These are phyloP conservation scores for Rhopalosiphum padi DNA, from an alignment of 1,140 invertebrate genomes.

Conservation along the genomic window DNA sequence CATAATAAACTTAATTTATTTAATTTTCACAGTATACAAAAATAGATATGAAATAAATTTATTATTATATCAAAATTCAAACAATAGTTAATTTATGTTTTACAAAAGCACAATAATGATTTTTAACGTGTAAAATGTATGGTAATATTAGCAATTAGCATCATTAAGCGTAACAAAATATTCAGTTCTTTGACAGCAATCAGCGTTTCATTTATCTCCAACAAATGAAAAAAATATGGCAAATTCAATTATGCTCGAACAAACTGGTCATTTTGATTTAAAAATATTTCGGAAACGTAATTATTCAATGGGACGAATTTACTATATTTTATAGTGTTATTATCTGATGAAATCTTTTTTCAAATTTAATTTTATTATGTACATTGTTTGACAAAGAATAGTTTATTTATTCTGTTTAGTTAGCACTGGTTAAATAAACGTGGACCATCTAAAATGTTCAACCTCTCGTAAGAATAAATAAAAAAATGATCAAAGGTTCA, in stretches of 20 bases:
- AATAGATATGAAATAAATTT: neutral
- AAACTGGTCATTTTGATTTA: neutral
- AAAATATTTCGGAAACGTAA: conserved; percentile 1
- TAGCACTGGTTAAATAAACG: neutral
- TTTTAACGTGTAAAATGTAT: conserved; percentile 3
- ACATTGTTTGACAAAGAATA: neutral
- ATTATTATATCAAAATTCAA: neutral
- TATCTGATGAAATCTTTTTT: neutral
- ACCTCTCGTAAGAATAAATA: neutral
- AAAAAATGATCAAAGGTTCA: neutral
- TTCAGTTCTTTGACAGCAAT: conserved; percentile 9
- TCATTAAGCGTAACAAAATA: neutral
- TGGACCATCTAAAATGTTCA: neutral
- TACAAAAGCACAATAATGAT: neutral
- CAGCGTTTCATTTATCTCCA: neutral
- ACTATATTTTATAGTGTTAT: neutral
- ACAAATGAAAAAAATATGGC: neutral
- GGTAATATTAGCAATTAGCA: conserved; percentile 4
- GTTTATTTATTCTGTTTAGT: neutral
- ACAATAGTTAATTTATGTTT: neutral
- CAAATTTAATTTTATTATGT: neutral
- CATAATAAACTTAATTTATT: neutral
- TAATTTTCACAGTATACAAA: neutral
- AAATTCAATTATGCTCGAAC: neutral
- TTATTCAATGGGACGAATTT: neutral